phyloP scores from a whole-genome alignment of 2,797 vertebrate genomes.

The Micropoecilia bifurca region DNA sequence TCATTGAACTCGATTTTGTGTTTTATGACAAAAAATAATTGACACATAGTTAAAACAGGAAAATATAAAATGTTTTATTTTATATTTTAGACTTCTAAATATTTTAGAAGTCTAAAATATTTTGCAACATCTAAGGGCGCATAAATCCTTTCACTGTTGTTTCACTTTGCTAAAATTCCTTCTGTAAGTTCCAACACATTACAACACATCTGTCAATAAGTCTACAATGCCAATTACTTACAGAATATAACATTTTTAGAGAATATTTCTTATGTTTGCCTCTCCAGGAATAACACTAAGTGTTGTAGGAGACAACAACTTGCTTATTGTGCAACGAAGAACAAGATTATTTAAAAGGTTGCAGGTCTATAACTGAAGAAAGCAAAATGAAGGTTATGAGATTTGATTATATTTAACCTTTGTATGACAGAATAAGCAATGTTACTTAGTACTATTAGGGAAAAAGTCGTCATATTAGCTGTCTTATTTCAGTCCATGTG shows the following conservation, averaged over 20 bases:
- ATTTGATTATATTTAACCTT: background rate
- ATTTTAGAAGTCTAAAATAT: too few species aligned
- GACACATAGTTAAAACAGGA: background rate
- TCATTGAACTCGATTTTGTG: background rate
- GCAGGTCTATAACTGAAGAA: background rate
- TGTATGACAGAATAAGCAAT: background rate
- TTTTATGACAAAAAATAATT: background rate
- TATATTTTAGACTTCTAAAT: too few species aligned
- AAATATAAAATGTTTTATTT: background rate
- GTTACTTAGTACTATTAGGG: background rate
- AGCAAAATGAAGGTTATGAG: background rate
- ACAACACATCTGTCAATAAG: background rate
- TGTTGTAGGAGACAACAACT: background rate
- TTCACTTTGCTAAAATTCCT: background rate
- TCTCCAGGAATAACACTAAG: background rate
- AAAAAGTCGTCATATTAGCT: background rate
- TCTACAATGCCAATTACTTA: background rate
- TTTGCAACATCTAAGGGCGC: background rate
- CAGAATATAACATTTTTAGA: background rate
- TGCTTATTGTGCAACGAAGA: background rate
- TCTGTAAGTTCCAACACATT: background rate
- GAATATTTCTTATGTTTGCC: background rate
- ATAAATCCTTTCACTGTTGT: too few species aligned
- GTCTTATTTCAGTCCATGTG: background rate
- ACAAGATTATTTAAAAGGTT: background rate